Evolutionary conservation across 1,140 invertebrate species (phyloP).

Genomic region (Leptinotarsa defecta): DNA sequence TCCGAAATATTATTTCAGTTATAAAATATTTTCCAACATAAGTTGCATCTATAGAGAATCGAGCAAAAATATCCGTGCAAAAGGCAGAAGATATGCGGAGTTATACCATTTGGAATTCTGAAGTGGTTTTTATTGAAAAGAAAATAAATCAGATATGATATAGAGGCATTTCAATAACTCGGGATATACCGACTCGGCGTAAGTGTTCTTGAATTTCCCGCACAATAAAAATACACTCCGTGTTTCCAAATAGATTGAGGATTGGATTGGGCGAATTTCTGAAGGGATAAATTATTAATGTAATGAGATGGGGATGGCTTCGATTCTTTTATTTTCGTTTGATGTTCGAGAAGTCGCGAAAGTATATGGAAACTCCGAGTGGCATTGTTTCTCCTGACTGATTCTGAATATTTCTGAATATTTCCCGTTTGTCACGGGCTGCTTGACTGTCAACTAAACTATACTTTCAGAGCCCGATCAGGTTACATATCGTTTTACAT

Average conservation of each 20-base stretch:
- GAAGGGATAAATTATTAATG: constrained; percentile 28
- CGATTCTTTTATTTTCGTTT: constrained; percentile 7
- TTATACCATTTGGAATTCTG: constrained; percentile 33
- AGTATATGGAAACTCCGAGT: not conserved
- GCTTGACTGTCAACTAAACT: too few relatives aligned
- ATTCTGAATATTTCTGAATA: too few relatives aligned
- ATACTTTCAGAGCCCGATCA: too few relatives aligned
- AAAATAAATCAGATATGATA: constrained; percentile 33
- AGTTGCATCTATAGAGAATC: constrained; percentile 25
- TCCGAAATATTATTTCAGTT: constrained; percentile 25
- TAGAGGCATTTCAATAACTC: constrained; percentile 32
- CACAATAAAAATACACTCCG: constrained; percentile 28
- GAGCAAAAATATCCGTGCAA: constrained; percentile 20
- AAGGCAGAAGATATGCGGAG: constrained; percentile 29
- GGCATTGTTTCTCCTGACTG: not conserved
- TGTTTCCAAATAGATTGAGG: constrained; percentile 27
- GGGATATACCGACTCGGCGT: constrained; percentile 1
- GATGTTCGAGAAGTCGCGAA: not conserved
- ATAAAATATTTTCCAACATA: constrained; percentile 24
- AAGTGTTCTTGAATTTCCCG: constrained; percentile 29
- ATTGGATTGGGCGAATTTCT: constrained; percentile 17
- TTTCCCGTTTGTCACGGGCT: not conserved
- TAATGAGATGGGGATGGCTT: constrained; percentile 26
- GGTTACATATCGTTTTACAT: too few relatives aligned
- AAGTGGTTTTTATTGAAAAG: constrained; percentile 33